Percentiles rank a stretch among this genome's conserved stretches.
These are phyloP conservation scores for Eupelmus urozonus DNA, from an alignment of 2,888 invertebrate species.

Conservation along the genomic window DNA sequence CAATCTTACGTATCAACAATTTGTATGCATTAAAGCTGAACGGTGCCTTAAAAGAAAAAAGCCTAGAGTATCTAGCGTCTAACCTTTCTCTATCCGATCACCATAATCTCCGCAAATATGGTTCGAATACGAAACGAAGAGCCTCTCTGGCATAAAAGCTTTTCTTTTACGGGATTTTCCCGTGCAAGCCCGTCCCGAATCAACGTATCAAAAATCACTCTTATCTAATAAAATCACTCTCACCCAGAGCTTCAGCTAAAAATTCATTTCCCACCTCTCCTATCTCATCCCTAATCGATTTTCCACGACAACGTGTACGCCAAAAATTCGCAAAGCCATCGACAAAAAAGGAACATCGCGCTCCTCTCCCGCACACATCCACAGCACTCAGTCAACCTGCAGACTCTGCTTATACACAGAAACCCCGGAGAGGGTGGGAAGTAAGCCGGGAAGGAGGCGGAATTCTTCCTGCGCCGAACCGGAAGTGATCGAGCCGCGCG, in stretches of 20 bases:
- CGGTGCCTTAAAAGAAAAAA: too few relatives aligned
- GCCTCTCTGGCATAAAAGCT: background rate
- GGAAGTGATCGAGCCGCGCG: slow-evolving; percentile 51
- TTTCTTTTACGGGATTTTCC: background rate
- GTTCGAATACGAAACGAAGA: background rate
- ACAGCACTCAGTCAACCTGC: too few relatives aligned
- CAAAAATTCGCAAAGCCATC: background rate
- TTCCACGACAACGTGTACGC: background rate
- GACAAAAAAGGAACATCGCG: background rate
- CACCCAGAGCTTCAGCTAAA: too few relatives aligned
- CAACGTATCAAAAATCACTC: too few relatives aligned
- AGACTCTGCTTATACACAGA: too few relatives aligned
- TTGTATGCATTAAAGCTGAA: too few relatives aligned
- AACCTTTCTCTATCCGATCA: too few relatives aligned
- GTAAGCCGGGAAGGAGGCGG: slow-evolving; percentile 1
- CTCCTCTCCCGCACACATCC: background rate
- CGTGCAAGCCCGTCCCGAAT: too few relatives aligned
- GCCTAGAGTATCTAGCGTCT: too few relatives aligned
- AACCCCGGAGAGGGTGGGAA: background rate
- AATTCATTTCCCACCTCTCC: too few relatives aligned
- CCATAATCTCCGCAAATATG: background rate
- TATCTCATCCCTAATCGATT: background rate
- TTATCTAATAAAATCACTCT: too few relatives aligned
- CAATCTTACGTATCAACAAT: too few relatives aligned
- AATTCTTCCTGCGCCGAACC: slow-evolving; percentile 40